A percentile compares a stretch with the other conserved stretches of the same genome.
Conservation (phyloP, 2,888 invertebrate species). For the Chesias legatella region DNA sequence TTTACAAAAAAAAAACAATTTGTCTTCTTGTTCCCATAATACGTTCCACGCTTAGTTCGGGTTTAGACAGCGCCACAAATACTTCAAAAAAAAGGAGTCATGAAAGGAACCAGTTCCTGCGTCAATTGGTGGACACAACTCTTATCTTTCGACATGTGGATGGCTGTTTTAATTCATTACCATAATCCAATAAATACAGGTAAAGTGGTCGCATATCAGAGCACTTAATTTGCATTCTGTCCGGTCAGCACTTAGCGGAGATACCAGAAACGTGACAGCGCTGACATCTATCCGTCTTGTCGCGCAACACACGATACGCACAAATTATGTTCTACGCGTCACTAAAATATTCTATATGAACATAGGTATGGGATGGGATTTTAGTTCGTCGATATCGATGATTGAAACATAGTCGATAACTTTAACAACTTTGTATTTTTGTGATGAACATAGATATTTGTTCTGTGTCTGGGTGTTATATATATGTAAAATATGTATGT, state of each 20-base stretch:
- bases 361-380: slow-evolving; percentile 7
- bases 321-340: slow-evolving; percentile 17
- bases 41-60: no score
- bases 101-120: no score
- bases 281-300: slow-evolving; percentile 62
- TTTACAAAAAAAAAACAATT: no score
- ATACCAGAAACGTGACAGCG: slow-evolving; percentile 47
- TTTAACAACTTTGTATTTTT: slow-evolving; percentile 26
- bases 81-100: no score
- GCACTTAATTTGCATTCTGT: slow-evolving; percentile 56
- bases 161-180: slow-evolving; percentile 20
- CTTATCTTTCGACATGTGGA: slow-evolving; percentile 7
- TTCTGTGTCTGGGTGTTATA: no score
- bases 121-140: no score
- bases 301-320: slow-evolving; percentile 44
- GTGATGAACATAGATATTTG: no score
- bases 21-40: no score
- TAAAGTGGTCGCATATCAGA: slow-evolving; percentile 37
- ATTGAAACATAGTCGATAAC: background rate
- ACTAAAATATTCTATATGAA: slow-evolving; percentile 8
- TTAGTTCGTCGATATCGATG: background rate
- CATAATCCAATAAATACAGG: slow-evolving; percentile 44
- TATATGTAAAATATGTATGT: no score
- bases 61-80: no score
- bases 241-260: slow-evolving; percentile 61